Evolutionary conservation across 1,140 invertebrate genomes (phyloP).

Genomic region (Ooceraea biroi): DNA sequence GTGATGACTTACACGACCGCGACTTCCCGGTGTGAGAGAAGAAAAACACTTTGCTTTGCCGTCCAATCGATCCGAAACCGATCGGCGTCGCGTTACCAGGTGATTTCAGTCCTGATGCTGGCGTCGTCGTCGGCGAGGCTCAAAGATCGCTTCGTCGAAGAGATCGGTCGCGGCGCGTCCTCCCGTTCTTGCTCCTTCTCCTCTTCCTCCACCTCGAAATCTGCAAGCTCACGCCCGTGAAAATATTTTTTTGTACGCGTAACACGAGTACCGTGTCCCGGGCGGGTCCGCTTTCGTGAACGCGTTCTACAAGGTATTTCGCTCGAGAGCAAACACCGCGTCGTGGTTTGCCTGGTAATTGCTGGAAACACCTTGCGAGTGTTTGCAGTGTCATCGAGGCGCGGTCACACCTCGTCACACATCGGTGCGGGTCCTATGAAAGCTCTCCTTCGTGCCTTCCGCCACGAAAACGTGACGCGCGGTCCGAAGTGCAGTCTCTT

Average conservation of each 20-base stretch:
- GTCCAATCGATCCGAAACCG: slow-evolving; percentile 47
- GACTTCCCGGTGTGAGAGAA: background rate
- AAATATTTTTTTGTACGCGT: slow-evolving; percentile 67
- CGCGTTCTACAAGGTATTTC: slow-evolving; percentile 74
- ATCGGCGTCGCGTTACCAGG: slow-evolving; percentile 60
- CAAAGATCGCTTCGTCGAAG: slow-evolving; percentile 65
- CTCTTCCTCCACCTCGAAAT: slow-evolving; percentile 51
- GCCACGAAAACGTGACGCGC: slow-evolving; percentile 24
- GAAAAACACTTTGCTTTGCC: background rate
- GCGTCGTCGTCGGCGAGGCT: slow-evolving; percentile 58
- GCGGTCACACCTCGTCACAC: slow-evolving; percentile 78
- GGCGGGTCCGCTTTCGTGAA: background rate
- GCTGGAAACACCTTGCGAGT: slow-evolving; percentile 81
- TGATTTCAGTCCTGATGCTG: slow-evolving; percentile 54
- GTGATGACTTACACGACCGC: background rate
- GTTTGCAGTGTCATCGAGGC: slow-evolving; percentile 83
- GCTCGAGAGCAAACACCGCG: slow-evolving; percentile 76
- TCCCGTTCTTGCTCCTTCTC: background rate
- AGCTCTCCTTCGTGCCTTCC: slow-evolving; percentile 34
- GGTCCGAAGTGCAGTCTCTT: background rate
- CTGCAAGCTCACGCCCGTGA: slow-evolving; percentile 78
- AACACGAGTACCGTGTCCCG: slow-evolving; percentile 54
- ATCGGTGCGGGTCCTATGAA: slow-evolving; percentile 57
- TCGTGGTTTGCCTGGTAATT: slow-evolving; percentile 79
- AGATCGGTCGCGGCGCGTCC: slow-evolving; percentile 60